Conservation (phyloP, 2,888 invertebrate genomes). For the Ametastegia equiseti region DNA sequence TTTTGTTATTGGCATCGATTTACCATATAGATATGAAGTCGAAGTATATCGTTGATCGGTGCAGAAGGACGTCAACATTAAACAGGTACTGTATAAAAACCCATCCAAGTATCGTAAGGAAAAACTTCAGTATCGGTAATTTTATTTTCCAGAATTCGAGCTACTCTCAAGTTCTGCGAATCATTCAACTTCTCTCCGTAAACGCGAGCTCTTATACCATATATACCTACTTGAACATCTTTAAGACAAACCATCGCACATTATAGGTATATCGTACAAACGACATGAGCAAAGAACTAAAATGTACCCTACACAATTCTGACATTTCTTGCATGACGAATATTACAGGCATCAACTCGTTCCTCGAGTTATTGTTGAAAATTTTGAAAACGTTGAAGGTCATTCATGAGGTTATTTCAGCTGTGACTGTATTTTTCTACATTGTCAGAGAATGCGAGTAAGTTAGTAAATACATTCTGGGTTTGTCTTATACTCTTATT, state of each 20-base stretch:
- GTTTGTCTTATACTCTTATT: slow-evolving; percentile 53
- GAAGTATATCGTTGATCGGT: neutral
- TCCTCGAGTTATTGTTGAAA: too few relatives aligned
- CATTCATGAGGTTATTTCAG: neutral
- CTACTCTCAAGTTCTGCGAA: slow-evolving; percentile 11
- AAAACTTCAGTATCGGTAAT: slow-evolving; percentile 34
- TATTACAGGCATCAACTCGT: too few relatives aligned
- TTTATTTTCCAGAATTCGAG: slow-evolving; percentile 30
- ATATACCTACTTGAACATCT: neutral
- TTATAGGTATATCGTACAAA: neutral
- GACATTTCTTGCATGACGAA: too few relatives aligned
- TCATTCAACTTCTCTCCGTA: slow-evolving; percentile 14
- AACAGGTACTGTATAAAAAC: neutral
- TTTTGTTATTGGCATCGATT: neutral
- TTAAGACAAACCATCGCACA: neutral
- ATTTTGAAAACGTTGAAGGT: too few relatives aligned
- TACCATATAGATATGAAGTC: neutral
- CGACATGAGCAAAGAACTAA: too few relatives aligned
- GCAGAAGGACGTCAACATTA: slow-evolving; percentile 13
- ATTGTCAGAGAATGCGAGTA: neutral
- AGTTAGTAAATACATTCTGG: neutral
- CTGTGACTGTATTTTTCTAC: neutral
- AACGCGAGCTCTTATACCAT: too few relatives aligned
- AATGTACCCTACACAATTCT: too few relatives aligned
- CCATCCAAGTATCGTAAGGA: slow-evolving; percentile 6